phyloP scores from a whole-genome alignment of 2,113 vertebrate genomes.

The Scopus umbretta region DNA sequence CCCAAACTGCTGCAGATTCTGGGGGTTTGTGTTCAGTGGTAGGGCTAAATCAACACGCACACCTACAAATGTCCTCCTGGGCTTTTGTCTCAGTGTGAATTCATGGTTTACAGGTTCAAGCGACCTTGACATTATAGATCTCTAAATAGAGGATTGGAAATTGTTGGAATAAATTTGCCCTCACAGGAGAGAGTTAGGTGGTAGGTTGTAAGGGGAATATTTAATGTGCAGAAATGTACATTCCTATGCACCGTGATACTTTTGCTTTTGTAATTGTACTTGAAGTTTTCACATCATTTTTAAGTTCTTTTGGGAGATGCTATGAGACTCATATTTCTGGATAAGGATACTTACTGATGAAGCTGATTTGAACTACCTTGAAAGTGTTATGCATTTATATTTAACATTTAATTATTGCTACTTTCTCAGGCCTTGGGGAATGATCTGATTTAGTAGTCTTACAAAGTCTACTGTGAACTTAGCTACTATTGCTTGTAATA shows the following conservation, averaged over 20 bases:
- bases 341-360: not conserved
- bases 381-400: not conserved
- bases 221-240: not conserved
- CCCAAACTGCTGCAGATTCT: not conserved
- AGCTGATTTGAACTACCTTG: not conserved
- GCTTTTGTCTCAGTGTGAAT: not conserved
- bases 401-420: not conserved
- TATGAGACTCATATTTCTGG: not conserved
- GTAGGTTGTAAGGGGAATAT: not conserved
- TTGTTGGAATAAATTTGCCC: not conserved
- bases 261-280: not conserved
- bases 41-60: not conserved
- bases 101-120: not conserved
- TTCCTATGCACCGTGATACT: not conserved
- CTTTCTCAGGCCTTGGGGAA: not conserved
- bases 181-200: not conserved
- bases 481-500: rapidly evolving
- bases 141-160: not conserved
- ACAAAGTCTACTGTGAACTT: not conserved
- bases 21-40: rapidly evolving
- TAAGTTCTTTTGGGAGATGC: not conserved
- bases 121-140: not conserved
- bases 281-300: not conserved
- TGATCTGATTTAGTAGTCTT: not conserved
- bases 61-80: not conserved